Evolutionary conservation across 1,140 invertebrate genomes (phyloP), one percentile per base, ranked within the genome.

Genomic region (Pentalonia nigronervosa): DNA sequence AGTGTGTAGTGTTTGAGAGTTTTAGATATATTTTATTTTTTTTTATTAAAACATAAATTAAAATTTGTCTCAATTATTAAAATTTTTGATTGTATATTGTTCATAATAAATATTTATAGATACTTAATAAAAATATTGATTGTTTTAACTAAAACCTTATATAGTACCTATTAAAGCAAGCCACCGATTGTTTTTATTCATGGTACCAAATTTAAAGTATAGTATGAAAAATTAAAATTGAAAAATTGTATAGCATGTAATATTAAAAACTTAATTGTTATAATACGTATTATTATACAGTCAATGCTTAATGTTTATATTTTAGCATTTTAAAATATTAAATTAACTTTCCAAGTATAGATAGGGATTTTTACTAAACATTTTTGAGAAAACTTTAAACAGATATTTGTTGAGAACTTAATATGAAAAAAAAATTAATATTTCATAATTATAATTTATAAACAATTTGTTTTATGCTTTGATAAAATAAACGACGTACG

Each of bases 151-250:
- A 20, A 76, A 76, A 17, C 14, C 14, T 1, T 76, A 2, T 76
- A 76, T 17, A 76, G 6, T n/a, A 76, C 50, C 47, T 67, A 76
- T 17, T n/a, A n/a, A 17, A 67, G 60, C 11, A 4, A 67, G 30
- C 4, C 14, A 30, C 30, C 4, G 14, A 11, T 14, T 4, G 14
- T 14, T 67, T n/a, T 67, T 14, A 67, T n/a, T 67, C 30, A 14
- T n/a, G 30, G 11, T 0, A 6, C 30, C 30, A n/a, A 30, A 0
- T 67, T n/a, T 17, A n/a, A n/a, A 14, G n/a, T n/a, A n/a, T 6
- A 76, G 7, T n/a, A 17, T 76, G 30, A 34, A 76, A 30, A 76
- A 76, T 20, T 76, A n/a, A 7, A n/a, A n/a, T 20, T 76, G 30
- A n/a, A 4, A 76, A 76, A 83, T 36, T 83, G 2, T 83, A 83